phyloP scores from a whole-genome alignment of 2,888 invertebrate species.

The Ormyrus pomaceus region DNA sequence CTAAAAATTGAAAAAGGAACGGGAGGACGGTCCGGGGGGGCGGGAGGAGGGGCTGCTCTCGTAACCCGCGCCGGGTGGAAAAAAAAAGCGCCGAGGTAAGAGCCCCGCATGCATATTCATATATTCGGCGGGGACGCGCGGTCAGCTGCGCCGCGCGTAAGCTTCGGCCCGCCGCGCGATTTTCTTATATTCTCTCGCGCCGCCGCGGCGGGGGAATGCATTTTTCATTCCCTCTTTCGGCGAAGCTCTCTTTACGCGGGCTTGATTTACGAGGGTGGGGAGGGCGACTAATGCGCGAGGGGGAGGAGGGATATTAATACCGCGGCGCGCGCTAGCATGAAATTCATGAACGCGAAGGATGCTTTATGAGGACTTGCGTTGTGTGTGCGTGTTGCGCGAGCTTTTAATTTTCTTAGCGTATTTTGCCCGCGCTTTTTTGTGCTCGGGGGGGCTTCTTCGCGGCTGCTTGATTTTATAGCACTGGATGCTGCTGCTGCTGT shows the following conservation, averaged over 20 bases:
- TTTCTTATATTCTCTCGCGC: conserved; percentile 47
- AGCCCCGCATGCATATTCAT: conserved; percentile 52
- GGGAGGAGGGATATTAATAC: conserved; percentile 35
- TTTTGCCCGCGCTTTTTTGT: neutral
- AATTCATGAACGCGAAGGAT: conserved; percentile 24
- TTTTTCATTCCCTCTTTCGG: conserved; percentile 51
- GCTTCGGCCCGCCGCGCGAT: conserved; percentile 27
- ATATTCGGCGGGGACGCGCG: neutral
- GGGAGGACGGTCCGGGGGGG: neutral
- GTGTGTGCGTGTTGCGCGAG: neutral
- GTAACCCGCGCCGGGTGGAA: neutral
- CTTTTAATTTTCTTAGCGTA: neutral
- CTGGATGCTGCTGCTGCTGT: neutral
- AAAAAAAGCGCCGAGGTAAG: neutral
- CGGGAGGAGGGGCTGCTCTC: neutral
- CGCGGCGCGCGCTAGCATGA: neutral
- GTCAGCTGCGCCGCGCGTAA: conserved; percentile 17
- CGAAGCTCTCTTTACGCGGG: conserved; percentile 14
- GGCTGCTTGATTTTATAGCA: neutral
- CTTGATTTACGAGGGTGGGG: conserved; percentile 44
- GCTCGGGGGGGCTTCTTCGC: neutral
- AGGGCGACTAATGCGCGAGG: neutral
- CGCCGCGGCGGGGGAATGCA: conserved; percentile 18
- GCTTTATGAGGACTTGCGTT: conserved; percentile 16
- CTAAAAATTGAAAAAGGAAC: neutral